Evolutionary conservation across 2,797 vertebrate species (phyloP).

Genomic region (Sebastiscus albofasciatus): DNA sequence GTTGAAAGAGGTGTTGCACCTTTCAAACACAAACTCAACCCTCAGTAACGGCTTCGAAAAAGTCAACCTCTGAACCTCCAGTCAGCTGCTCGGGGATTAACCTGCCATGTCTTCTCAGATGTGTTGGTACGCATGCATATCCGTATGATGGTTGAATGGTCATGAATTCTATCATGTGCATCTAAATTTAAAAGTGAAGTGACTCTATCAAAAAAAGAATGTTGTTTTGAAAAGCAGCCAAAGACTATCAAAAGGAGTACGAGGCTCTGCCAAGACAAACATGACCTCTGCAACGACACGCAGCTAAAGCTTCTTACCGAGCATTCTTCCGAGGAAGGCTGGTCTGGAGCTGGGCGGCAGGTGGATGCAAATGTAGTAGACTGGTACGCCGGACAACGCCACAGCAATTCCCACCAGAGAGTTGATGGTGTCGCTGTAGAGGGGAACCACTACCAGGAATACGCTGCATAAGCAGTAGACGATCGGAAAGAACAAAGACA

Average conservation of each 20-base stretch:
- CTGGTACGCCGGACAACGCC: slow-evolving; percentile 83
- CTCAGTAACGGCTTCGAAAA: too few species aligned
- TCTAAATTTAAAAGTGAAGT: background rate
- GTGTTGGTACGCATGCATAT: background rate
- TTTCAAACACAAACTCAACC: background rate
- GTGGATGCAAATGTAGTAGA: slow-evolving; percentile 84
- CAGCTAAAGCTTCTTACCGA: slow-evolving; percentile 71
- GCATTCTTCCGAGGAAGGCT: slow-evolving; percentile 66
- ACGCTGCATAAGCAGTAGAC: slow-evolving; percentile 85
- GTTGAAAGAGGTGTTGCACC: background rate
- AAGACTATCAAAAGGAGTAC: background rate
- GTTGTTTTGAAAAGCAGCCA: background rate
- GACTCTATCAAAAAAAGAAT: too few species aligned
- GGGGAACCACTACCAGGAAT: slow-evolving; percentile 87
- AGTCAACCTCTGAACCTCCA: background rate
- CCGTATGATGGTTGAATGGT: background rate
- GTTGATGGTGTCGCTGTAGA: slow-evolving; percentile 88
- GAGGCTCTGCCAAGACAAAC: background rate
- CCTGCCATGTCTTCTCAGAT: background rate
- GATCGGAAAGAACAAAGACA: slow-evolving; percentile 87
- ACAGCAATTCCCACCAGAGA: slow-evolving; percentile 86
- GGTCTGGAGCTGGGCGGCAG: slow-evolving; percentile 82
- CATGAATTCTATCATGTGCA: background rate
- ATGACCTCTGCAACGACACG: background rate
- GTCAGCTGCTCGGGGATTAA: background rate